Percentiles rank a stretch among this genome's conserved stretches.
Conservation (phyloP, 2,888 invertebrate genomes). For the Drosophila putrida region DNA sequence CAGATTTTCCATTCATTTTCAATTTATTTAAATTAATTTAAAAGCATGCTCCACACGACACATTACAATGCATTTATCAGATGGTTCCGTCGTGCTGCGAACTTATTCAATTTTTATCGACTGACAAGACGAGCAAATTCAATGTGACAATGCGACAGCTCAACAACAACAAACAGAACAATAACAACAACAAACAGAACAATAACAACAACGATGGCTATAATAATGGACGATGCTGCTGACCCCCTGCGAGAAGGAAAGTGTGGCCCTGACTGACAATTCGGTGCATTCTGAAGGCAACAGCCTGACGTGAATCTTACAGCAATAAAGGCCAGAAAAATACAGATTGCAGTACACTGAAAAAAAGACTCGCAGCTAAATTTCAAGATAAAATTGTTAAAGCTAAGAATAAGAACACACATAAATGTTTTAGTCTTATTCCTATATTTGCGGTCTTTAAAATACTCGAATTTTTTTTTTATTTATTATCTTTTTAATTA, state of each 20-base stretch:
- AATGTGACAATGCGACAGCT: conserved; percentile 63
- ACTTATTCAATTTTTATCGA: conserved; percentile 66
- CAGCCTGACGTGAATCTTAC: conserved; percentile 13
- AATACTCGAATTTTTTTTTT: no score
- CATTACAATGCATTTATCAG: conserved; percentile 55
- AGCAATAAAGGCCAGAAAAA: conserved; percentile 26
- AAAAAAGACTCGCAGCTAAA: no score
- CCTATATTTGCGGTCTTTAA: no score
- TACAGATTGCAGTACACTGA: conserved; percentile 20
- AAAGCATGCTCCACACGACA: conserved; percentile 50
- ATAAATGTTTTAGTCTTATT: no score
- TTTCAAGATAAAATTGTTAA: no score
- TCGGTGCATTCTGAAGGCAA: conserved; percentile 9
- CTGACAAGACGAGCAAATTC: conserved; percentile 65
- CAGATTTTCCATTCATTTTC: conserved; percentile 54
- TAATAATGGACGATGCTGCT: conserved; percentile 41
- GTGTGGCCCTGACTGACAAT: not conserved
- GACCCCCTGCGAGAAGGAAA: not conserved
- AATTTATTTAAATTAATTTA: conserved; percentile 72
- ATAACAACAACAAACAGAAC: conserved; percentile 9
- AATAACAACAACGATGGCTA: conserved; percentile 19
- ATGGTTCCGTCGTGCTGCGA: conserved; percentile 50
- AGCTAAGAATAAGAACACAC: no score
- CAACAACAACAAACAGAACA: conserved; percentile 25
- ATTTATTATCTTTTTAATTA: no score